Evolutionary conservation across 1,140 invertebrate species (phyloP).

Genomic region (Ladona fulva): DNA sequence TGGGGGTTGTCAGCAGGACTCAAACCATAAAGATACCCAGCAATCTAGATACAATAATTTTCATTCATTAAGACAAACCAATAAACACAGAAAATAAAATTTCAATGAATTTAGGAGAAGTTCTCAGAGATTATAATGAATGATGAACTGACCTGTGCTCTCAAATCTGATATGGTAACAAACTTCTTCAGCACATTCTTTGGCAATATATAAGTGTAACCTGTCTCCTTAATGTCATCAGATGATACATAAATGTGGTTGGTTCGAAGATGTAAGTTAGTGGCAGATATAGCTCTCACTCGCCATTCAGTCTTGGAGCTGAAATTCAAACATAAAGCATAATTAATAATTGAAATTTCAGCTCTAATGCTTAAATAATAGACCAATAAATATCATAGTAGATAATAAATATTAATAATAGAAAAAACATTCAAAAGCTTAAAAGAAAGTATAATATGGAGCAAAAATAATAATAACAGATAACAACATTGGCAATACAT

Average conservation of each 20-base stretch:
- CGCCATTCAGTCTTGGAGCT: conserved; percentile 99
- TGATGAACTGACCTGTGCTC: conserved; percentile 63
- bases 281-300: conserved; percentile 94
- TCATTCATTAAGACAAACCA: neutral
- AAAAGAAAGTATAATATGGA: neutral
- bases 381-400: no score
- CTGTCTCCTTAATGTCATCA: conserved; percentile 98
- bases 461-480: no score
- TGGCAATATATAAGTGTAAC: conserved; percentile 96
- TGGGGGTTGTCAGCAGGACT: conserved; percentile 97
- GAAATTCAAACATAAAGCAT: conserved; percentile 18
- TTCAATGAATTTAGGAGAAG: no score
- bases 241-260: conserved; percentile 99
- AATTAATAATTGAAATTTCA: neutral
- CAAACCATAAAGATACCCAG: conserved; percentile 92
- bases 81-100: no score
- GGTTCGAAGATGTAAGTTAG: conserved; percentile 94
- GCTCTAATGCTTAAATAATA: no score
- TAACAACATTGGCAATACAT: no score
- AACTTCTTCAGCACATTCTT: conserved; percentile 99
- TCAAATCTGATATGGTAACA: conserved; percentile 95
- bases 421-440: neutral
- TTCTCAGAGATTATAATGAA: neutral
- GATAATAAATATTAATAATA: neutral
- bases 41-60: conserved; percentile 51